These are phyloP conservation scores for Pycnonotus jocosus DNA, from an alignment of 2,113 vertebrate genomes.

Conservation along the genomic window DNA sequence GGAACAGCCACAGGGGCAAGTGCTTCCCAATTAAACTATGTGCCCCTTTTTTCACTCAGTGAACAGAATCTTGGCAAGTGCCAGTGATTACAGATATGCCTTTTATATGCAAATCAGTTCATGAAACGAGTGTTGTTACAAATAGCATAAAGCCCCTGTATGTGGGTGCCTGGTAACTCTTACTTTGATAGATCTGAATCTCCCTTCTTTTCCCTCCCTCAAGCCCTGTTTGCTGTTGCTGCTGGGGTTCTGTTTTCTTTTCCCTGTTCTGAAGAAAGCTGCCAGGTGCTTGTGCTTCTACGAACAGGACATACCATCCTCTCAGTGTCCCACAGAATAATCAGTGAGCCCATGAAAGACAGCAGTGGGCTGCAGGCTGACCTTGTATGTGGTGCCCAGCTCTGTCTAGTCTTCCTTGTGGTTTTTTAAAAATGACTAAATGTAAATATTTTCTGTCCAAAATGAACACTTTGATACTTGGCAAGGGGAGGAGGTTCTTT, in stretches of 20 bases:
- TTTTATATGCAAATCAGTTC: background rate
- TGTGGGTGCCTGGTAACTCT: background rate
- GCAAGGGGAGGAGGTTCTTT: rapidly evolving
- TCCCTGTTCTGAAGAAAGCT: background rate
- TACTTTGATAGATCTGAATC: rapidly evolving
- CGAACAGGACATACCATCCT: background rate
- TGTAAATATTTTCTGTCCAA: background rate
- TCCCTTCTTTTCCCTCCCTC: background rate
- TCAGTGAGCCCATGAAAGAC: background rate
- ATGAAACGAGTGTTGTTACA: background rate
- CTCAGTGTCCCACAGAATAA: background rate
- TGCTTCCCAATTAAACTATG: background rate
- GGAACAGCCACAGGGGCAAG: background rate
- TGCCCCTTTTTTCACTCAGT: background rate
- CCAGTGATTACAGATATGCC: rapidly evolving
- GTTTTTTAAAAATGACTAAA: background rate
- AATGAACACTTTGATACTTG: background rate
- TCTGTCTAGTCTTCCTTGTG: background rate
- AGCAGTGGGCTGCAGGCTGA: background rate
- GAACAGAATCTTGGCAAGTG: background rate
- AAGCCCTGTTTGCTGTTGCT: background rate
- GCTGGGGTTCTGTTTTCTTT: background rate
- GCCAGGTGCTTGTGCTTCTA: background rate
- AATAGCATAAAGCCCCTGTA: background rate
- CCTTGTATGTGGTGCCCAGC: background rate